Base-by-base conservation (phyloP, 2,113 vertebrate genomes). In the Danio rerio region DNA sequence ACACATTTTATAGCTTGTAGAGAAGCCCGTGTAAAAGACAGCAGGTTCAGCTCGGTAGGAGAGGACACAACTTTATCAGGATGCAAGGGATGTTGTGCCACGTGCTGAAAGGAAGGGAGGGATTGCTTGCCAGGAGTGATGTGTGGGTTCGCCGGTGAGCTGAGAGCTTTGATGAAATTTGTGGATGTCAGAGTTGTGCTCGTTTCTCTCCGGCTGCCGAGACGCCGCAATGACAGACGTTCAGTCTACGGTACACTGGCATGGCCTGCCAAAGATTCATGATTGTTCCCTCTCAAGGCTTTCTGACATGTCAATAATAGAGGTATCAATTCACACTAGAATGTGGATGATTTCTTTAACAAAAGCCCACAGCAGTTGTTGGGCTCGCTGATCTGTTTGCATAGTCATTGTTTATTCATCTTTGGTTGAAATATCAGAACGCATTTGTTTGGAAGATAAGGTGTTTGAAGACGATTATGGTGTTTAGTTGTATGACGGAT, bases 121-220 rank as follows among this genome's bases (percentile, higher is more conserved):
- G 52, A 45, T 76, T 21, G 72, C 61, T 76, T 76, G 62, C 61
- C 72, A 47, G 50, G 50, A 76, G 62, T 82, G 81, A 82, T 82
- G 62, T 66, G 72, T 62, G 61, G 72, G 72, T 68, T 76, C 66
- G 65, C 52, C 49, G 72, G 81, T 66, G 61, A 69, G 81, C 50
- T 31, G n/a, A 68, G 72, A 8, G 72, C 72, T 82, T 75, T 69
- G 81, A 76, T 82, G 72, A 82, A 82, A 77, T 82, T 76, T 68
- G 62, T 56, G 62, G 81, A 82, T 68, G 81, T 82, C 81, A 82
- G 81, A 76, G 62, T 42, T 20, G n/a, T 6, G 71, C 61, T 65
- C 72, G 5, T 56, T 52, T 47, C 81, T 82, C 72, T 66, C 71
- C 15, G 62, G 53, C 47, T 63, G 4, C 70, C 43, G 80, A 47